Evolutionary conservation across 2,113 vertebrate species (phyloP).

Genomic region (Ceratotherium simum): DNA sequence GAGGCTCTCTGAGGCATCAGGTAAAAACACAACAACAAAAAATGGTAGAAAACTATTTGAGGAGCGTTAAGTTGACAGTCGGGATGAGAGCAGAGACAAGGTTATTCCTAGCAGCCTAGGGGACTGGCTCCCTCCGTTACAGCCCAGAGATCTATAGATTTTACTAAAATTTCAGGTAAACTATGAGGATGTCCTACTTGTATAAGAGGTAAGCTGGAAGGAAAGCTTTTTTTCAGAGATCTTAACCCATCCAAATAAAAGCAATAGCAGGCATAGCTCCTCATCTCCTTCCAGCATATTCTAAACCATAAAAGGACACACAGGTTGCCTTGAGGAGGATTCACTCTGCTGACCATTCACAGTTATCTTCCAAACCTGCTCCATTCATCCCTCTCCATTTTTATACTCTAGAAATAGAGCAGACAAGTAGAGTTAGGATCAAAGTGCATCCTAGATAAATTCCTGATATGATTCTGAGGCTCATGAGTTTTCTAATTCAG

Average conservation of each 20-base stretch:
- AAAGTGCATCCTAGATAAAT: background rate
- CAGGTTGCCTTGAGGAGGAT: background rate
- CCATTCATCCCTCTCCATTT: background rate
- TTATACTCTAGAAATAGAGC: background rate
- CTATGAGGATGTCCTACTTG: background rate
- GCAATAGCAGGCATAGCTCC: background rate
- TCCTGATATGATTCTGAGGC: background rate
- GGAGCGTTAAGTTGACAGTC: background rate
- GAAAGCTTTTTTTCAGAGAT: background rate
- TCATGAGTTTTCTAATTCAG: background rate
- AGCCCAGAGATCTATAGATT: background rate
- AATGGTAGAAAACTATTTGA: background rate
- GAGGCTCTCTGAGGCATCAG: background rate
- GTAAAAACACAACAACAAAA: background rate
- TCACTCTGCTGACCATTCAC: background rate
- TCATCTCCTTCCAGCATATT: background rate
- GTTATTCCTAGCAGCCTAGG: background rate
- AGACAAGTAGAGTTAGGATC: background rate
- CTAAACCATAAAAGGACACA: background rate
- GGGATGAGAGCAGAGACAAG: background rate
- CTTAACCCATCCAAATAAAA: background rate
- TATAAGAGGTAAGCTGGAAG: background rate
- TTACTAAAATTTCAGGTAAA: background rate
- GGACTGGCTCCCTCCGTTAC: background rate
- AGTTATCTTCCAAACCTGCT: background rate